phyloP scores from a whole-genome alignment of 1,140 invertebrate species.

The Drosophila jambulina region DNA sequence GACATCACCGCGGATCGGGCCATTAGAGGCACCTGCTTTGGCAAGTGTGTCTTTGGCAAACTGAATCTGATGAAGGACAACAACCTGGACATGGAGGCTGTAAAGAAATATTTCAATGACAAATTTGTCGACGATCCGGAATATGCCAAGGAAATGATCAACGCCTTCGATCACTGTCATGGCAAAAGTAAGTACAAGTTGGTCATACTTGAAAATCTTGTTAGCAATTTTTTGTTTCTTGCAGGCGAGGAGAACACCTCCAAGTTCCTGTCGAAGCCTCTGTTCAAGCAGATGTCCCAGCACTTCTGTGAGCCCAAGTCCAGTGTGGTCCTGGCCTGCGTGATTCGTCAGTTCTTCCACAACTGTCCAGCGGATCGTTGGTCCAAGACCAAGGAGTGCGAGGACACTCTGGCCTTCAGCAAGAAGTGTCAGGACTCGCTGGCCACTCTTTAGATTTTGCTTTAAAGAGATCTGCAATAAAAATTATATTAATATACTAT shows the following conservation, averaged over 20 bases:
- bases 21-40: slow-evolving; percentile 66
- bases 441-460: slow-evolving; percentile 37
- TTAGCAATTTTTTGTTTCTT: not conserved
- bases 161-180: slow-evolving; percentile 72
- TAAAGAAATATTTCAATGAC: slow-evolving; percentile 30
- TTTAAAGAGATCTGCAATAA: not conserved
- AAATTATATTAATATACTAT: not conserved
- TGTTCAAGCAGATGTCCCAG: slow-evolving; percentile 42
- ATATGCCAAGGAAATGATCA: slow-evolving; percentile 73
- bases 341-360: slow-evolving; percentile 73
- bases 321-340: slow-evolving; percentile 64
- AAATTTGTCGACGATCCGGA: slow-evolving; percentile 51
- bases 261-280: slow-evolving; percentile 56
- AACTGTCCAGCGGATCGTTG: slow-evolving; percentile 67
- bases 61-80: slow-evolving; percentile 55
- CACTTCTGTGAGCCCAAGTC: slow-evolving; percentile 61
- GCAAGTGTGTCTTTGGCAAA: slow-evolving; percentile 59
- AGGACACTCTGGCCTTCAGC: slow-evolving; percentile 55
- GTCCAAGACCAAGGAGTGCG: slow-evolving; percentile 59
- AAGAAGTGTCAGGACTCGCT: slow-evolving; percentile 60
- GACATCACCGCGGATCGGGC: slow-evolving; percentile 64
- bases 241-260: slow-evolving; percentile 54
- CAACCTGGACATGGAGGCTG: slow-evolving; percentile 57
- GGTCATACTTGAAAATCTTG: not conserved
- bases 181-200: slow-evolving; percentile 47